A percentile compares a stretch with the other conserved stretches of the same genome.
These are phyloP conservation scores for Amphiprion clarkii DNA, from an alignment of 2,797 vertebrate species.

Conservation along the genomic window DNA sequence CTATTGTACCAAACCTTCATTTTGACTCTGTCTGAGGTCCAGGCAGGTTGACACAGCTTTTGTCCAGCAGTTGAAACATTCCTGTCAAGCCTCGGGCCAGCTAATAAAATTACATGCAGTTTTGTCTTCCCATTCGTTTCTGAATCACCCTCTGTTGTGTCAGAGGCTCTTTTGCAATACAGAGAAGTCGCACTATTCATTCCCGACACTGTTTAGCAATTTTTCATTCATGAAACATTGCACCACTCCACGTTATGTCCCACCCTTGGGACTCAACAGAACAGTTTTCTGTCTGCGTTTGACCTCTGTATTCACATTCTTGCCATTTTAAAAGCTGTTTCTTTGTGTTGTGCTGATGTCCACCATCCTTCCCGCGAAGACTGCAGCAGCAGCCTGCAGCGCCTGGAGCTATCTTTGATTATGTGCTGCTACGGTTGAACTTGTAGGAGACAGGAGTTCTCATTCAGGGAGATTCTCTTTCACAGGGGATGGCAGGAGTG, in stretches of 20 bases:
- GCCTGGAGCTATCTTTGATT: slow-evolving; percentile 78
- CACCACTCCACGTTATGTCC: slow-evolving; percentile 23
- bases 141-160: slow-evolving; percentile 60
- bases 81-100: slow-evolving; percentile 50
- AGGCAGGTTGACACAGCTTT: slow-evolving; percentile 56
- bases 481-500: slow-evolving; percentile 40
- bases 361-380: slow-evolving; percentile 57
- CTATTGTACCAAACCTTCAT: slow-evolving; percentile 48
- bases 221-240: slow-evolving; percentile 65
- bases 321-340: slow-evolving; percentile 71
- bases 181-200: slow-evolving; percentile 60
- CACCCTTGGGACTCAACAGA: slow-evolving; percentile 58
- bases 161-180: slow-evolving; percentile 41
- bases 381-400: slow-evolving; percentile 55
- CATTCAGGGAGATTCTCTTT: slow-evolving; percentile 67
- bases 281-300: slow-evolving; percentile 66
- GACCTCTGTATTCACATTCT: slow-evolving; percentile 78
- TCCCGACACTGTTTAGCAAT: slow-evolving; percentile 30
- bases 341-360: slow-evolving; percentile 77
- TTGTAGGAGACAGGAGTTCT: slow-evolving; percentile 72
- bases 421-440: slow-evolving; percentile 72
- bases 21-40: slow-evolving; percentile 51
- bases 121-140: slow-evolving; percentile 61
- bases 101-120: slow-evolving; percentile 49
- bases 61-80: slow-evolving; percentile 61